phyloP scores from a whole-genome alignment of 1,140 invertebrate species.

The Macrocentrus cingulum region DNA sequence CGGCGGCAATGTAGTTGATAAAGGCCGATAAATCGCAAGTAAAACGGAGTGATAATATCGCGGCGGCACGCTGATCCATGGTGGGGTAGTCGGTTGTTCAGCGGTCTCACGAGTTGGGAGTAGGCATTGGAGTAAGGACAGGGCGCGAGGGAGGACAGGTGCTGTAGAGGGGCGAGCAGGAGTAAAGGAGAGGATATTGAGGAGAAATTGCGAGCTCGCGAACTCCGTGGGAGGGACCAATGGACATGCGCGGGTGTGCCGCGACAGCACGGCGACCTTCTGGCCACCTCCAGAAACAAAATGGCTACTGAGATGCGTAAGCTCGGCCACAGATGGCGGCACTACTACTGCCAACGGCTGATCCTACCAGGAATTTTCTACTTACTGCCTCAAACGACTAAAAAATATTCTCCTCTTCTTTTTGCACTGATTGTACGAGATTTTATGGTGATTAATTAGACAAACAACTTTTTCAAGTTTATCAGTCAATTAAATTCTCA shows the following conservation, averaged over 20 bases:
- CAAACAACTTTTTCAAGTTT: too few species aligned
- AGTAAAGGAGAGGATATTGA: conserved; percentile 24
- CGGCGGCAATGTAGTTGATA: conserved; percentile 52
- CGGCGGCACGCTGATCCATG: conserved; percentile 20
- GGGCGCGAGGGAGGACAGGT: conserved; percentile 31
- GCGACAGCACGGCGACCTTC: conserved; percentile 59
- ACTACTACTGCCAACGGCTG: conserved; percentile 27
- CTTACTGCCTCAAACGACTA: neutral
- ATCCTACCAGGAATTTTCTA: neutral
- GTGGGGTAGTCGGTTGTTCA: conserved; percentile 15
- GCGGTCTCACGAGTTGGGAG: conserved; percentile 6
- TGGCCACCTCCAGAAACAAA: conserved; percentile 60
- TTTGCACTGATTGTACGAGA: too few species aligned
- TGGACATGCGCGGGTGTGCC: conserved; percentile 60
- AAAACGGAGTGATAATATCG: conserved; percentile 57
- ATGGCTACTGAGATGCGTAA: conserved; percentile 50
- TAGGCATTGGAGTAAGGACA: conserved; percentile 24
- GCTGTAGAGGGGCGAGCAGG: conserved; percentile 6
- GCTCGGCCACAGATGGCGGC: conserved; percentile 50
- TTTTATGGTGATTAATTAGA: too few species aligned
- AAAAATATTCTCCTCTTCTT: neutral
- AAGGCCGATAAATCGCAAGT: conserved; percentile 56
- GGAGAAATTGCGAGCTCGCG: conserved; percentile 32
- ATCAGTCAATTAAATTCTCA: too few species aligned
- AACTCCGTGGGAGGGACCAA: conserved; percentile 52